phyloP scores from a whole-genome alignment of 2,888 invertebrate genomes.

The Sesia apiformis region DNA sequence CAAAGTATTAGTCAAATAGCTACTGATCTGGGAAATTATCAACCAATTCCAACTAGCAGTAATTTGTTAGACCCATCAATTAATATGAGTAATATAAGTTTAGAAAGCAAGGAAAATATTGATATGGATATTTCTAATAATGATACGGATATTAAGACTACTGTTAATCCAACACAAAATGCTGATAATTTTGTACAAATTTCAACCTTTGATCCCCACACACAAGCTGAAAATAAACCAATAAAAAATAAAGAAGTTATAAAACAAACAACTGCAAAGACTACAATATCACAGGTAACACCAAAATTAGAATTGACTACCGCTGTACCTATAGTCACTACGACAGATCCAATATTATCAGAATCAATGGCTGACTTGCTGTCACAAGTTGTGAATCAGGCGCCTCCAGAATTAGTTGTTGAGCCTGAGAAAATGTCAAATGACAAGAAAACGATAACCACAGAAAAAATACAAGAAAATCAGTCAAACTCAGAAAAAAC shows the following conservation, averaged over 20 bases:
- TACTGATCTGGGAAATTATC: constrained; percentile 55
- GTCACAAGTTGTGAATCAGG: constrained; percentile 60
- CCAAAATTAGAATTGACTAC: constrained; percentile 13
- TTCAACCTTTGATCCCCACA: constrained; percentile 51
- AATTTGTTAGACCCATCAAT: constrained; percentile 39
- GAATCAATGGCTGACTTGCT: constrained; percentile 65
- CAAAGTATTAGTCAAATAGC: constrained; percentile 69
- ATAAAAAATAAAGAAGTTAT: constrained; percentile 2
- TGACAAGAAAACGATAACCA: constrained; percentile 16
- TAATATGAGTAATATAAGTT: constrained; percentile 29
- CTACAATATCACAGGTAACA: constrained; percentile 2
- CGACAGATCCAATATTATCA: constrained; percentile 53
- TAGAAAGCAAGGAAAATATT: constrained; percentile 61
- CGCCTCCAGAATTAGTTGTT: constrained; percentile 27
- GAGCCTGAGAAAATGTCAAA: constrained; percentile 6
- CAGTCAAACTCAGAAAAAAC: neutral
- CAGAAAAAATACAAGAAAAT: constrained; percentile 14
- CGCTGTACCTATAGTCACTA: constrained; percentile 21
- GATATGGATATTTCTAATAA: constrained; percentile 47
- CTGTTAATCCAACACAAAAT: constrained; percentile 13
- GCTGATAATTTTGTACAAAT: constrained; percentile 51
- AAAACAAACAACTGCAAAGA: neutral
- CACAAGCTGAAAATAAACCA: constrained; percentile 3
- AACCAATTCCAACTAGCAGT: constrained; percentile 45
- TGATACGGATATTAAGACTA: constrained; percentile 17